Conservation (phyloP, 2,888 invertebrate species). For the Luperina nickerlii region DNA sequence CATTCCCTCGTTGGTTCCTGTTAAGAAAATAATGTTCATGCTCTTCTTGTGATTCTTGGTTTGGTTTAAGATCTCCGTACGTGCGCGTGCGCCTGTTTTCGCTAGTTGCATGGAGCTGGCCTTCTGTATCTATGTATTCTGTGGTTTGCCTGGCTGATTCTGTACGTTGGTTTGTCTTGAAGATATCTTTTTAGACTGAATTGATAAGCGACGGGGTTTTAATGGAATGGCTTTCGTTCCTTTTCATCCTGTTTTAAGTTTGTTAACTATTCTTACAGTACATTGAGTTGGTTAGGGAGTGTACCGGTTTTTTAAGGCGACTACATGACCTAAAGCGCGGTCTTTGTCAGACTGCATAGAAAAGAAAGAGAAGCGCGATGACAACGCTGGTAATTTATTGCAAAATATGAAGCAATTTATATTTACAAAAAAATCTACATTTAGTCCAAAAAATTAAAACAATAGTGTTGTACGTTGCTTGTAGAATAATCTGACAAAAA, state of each 20-base stretch:
- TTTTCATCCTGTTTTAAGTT: slow-evolving; percentile 19
- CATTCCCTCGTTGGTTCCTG: background rate
- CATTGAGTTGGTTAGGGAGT: background rate
- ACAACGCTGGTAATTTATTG: too few species aligned
- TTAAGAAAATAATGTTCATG: too few species aligned
- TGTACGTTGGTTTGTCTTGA: slow-evolving; percentile 47
- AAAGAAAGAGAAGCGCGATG: too few species aligned
- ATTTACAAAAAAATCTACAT: too few species aligned
- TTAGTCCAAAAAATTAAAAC: too few species aligned
- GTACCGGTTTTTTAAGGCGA: background rate
- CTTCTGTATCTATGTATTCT: slow-evolving; percentile 27
- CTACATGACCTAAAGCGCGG: too few species aligned
- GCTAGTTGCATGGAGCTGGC: background rate
- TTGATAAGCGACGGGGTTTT: slow-evolving; percentile 48
- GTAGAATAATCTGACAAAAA: too few species aligned
- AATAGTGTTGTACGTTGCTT: too few species aligned
- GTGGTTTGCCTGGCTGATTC: slow-evolving; percentile 28
- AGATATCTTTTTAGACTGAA: slow-evolving; percentile 43
- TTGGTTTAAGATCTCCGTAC: background rate
- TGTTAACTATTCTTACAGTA: background rate
- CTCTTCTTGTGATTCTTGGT: background rate
- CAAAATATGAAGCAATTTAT: too few species aligned
- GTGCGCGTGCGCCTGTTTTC: background rate
- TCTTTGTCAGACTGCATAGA: too few species aligned
- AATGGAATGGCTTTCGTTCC: slow-evolving; percentile 15